These are phyloP conservation scores for Excalfactoria chinensis DNA, from an alignment of 2,113 vertebrate genomes.

Conservation along the genomic window DNA sequence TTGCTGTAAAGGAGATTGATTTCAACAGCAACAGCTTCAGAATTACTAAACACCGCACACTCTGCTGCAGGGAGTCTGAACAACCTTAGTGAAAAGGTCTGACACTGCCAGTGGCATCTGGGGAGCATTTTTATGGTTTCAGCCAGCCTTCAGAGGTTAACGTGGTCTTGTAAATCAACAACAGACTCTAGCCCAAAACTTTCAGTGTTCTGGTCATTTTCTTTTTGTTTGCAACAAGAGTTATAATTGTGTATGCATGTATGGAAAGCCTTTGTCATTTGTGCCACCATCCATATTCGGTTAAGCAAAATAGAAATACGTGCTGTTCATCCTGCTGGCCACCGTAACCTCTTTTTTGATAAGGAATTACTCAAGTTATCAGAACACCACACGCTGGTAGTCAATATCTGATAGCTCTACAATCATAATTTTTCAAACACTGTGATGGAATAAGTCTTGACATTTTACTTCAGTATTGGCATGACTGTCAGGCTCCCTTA, in stretches of 20 bases:
- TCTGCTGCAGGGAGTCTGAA: fast-evolving
- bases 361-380: not conserved
- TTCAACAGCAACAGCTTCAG: not conserved
- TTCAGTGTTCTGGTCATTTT: not conserved
- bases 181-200: not conserved
- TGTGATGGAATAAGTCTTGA: slow-evolving; percentile 51
- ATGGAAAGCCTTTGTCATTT: not conserved
- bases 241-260: not conserved
- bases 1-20: not conserved
- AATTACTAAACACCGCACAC: fast-evolving
- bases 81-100: not conserved
- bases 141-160: not conserved
- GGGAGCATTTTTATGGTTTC: not conserved
- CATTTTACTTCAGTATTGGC: slow-evolving; percentile 34
- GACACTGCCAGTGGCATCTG: fast-evolving
- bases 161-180: not conserved
- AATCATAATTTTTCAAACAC: not conserved
- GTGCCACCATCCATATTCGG: not conserved
- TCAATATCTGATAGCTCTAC: not conserved
- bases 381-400: fast-evolving
- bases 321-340: not conserved
- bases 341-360: not conserved
- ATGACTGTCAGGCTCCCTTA: not conserved
- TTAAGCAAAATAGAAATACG: not conserved
- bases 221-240: not conserved